phyloP scores from a whole-genome alignment of 2,797 vertebrate species.

The Thamnophis elegans region DNA sequence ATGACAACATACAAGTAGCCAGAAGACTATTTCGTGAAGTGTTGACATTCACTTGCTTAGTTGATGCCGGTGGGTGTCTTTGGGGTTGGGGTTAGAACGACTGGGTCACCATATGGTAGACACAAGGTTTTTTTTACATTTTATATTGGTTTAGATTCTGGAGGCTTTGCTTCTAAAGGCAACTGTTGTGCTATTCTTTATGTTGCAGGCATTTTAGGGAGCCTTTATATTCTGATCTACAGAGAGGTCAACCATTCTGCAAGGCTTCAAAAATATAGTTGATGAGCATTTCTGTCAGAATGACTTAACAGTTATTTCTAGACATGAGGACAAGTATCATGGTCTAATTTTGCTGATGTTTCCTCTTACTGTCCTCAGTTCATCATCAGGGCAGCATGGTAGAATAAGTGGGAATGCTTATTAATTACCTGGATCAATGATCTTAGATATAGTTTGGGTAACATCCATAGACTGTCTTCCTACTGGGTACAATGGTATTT shows the following conservation, averaged over 20 bases:
- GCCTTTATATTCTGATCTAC: slow-evolving; percentile 33
- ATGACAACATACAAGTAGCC: background rate
- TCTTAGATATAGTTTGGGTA: slow-evolving; percentile 19
- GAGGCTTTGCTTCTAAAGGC: slow-evolving; percentile 31
- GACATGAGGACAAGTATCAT: background rate
- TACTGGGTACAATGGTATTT: background rate
- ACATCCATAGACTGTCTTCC: slow-evolving; percentile 11
- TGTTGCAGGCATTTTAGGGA: slow-evolving; percentile 40
- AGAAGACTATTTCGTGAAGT: slow-evolving; percentile 20
- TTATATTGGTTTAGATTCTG: slow-evolving; percentile 32
- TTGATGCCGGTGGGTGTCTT: slow-evolving; percentile 16
- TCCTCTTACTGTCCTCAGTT: slow-evolving; percentile 45
- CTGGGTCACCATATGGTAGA: slow-evolving; percentile 28
- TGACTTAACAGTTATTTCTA: slow-evolving; percentile 34
- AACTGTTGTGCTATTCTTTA: slow-evolving; percentile 35
- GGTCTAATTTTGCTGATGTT: slow-evolving; percentile 22
- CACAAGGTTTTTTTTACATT: background rate
- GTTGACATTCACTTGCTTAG: slow-evolving; percentile 28
- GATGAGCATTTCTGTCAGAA: slow-evolving; percentile 5
- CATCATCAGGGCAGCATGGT: background rate
- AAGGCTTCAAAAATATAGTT: slow-evolving; percentile 34
- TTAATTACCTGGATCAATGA: slow-evolving; percentile 17
- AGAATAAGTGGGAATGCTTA: slow-evolving; percentile 20
- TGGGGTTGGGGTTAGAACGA: slow-evolving; percentile 14
- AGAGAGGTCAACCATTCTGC: slow-evolving; percentile 34